Evolutionary conservation across 2,888 invertebrate species (phyloP).

Genomic region (Campoplex nolae): DNA sequence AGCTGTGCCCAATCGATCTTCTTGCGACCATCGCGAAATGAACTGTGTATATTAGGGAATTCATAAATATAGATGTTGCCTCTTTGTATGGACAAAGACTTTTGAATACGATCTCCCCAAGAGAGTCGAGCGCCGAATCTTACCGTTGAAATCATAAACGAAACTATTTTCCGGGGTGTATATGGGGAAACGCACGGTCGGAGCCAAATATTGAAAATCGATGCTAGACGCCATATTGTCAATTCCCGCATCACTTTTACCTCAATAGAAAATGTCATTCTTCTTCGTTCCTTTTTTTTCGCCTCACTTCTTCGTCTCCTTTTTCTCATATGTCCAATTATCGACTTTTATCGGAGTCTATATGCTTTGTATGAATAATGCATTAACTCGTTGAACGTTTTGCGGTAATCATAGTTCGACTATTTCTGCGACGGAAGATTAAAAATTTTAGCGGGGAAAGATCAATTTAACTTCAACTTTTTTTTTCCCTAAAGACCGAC

Average conservation of each 20-base stretch:
- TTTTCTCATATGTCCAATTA: constrained; percentile 77
- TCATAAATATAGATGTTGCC: not conserved
- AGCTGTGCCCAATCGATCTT: constrained; percentile 9
- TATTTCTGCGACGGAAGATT: not conserved
- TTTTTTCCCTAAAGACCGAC: not conserved
- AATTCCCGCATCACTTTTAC: constrained; percentile 13
- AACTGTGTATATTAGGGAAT: not conserved
- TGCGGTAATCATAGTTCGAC: constrained; percentile 1
- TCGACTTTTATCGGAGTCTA: constrained; percentile 74
- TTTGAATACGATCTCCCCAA: constrained; percentile 15
- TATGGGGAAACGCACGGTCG: constrained; percentile 71
- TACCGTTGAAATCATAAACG: constrained; percentile 54
- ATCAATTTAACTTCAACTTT: not conserved
- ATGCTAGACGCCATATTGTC: constrained; percentile 78
- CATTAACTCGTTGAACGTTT: constrained; percentile 64
- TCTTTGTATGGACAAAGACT: not conserved
- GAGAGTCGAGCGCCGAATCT: constrained; percentile 19
- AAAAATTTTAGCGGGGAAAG: not conserved
- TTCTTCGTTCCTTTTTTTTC: constrained; percentile 39
- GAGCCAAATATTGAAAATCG: constrained; percentile 80
- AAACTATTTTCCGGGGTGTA: constrained; percentile 67
- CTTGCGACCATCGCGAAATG: constrained; percentile 1
- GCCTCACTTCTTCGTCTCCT: constrained; percentile 19
- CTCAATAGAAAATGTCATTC: constrained; percentile 54
- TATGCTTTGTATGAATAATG: constrained; percentile 73